Evolutionary conservation across 2,113 vertebrate species (phyloP).

Genomic region (Pionites leucogaster): DNA sequence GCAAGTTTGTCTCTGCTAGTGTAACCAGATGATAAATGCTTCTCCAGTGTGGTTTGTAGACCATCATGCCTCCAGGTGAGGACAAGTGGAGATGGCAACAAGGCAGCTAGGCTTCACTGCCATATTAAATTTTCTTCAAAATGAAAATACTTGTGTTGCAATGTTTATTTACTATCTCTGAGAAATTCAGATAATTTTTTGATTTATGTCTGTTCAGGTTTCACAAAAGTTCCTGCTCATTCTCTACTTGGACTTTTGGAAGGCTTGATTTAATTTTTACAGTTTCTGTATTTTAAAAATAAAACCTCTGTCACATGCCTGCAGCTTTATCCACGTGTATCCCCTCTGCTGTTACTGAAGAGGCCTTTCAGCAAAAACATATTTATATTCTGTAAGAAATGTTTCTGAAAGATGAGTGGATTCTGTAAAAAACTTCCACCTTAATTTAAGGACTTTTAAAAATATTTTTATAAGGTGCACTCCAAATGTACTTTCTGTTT

Average conservation of each 20-base stretch:
- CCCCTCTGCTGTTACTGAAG: neutral
- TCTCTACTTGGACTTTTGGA: neutral
- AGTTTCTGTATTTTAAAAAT: neutral
- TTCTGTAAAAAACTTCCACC: neutral
- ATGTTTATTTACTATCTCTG: neutral
- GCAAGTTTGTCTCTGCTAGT: neutral
- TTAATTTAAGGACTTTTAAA: neutral
- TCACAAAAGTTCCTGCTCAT: neutral
- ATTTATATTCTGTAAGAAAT: neutral
- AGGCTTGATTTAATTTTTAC: neutral
- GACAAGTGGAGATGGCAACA: neutral
- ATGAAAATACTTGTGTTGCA: neutral
- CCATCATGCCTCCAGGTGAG: neutral
- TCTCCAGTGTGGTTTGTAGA: neutral
- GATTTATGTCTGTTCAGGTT: neutral
- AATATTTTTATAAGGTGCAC: neutral
- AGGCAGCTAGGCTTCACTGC: neutral
- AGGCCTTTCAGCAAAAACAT: neutral
- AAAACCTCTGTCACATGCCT: neutral
- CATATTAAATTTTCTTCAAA: neutral
- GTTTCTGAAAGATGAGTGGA: neutral
- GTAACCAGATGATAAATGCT: neutral
- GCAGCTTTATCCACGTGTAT: neutral
- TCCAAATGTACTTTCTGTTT: neutral
- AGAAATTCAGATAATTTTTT: neutral